Base-by-base conservation (phyloP, 2,113 vertebrate species). In the Penelope pileata region DNA sequence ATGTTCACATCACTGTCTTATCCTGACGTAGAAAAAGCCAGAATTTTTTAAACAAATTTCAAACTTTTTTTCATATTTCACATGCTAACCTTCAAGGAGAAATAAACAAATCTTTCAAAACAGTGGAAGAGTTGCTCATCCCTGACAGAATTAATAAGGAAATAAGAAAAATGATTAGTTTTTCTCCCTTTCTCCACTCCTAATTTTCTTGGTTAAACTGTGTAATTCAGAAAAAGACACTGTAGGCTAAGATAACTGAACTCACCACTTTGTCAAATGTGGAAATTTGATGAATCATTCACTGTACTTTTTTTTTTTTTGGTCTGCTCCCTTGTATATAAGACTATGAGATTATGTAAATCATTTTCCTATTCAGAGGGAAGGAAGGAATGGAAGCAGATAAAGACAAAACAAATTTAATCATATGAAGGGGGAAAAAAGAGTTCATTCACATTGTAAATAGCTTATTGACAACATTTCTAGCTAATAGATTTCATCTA, bases 251-350 rank as follows among this genome's bases (percentile, higher is more conserved):
- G 34, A 93, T 62, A 26, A 67, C 34, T 59, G 76, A 93, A 91
- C 5, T 68, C 34, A 54, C 7, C 64, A 32, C 30, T 82, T 73
- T 79, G 24, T 90, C 78, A 66, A 74, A 86, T 21, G 23, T 69
- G 68, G 56, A 94, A 84, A 89, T 86, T 10, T 74, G 56, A 68
- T 82, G 69, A 95, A 91, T 68, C 51, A 95, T 89, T 89, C 60
- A 84, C 32, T 67, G 27, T 38, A 42, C 10, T 45, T 86, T 80
- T 73, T 53, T 79, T 66, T 45, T 86, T 80, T 73, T 53, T 79
- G 43, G 9, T 51, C 26, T 34, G 23, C 30, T 92, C 70, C 27
- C 48, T 72, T 76, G 58, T 34, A 62, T 91, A 83, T 8, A 74
- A n/a, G n/a, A 32, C 91, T 86, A 64, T 51, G 48, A 83, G 48